phyloP scores from a whole-genome alignment of 2,113 vertebrate species.

The Pteruthius melanotis region DNA sequence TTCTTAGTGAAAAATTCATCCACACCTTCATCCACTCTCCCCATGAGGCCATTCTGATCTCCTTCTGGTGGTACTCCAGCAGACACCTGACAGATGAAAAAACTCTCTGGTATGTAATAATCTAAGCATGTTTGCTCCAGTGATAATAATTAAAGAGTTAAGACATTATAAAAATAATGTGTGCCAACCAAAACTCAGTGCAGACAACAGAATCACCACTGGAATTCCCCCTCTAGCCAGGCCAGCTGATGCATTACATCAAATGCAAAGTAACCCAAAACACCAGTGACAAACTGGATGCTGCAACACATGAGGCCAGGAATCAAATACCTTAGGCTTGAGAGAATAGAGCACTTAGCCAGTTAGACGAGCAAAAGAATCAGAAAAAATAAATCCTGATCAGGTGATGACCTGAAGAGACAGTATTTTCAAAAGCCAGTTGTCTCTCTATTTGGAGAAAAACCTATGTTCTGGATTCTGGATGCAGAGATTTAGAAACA shows the following conservation, averaged over 20 bases:
- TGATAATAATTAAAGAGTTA: background rate
- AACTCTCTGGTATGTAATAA: background rate
- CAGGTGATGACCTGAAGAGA: background rate
- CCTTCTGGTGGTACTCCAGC: conserved; percentile 81
- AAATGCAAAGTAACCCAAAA: background rate
- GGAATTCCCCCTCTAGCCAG: background rate
- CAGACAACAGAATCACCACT: background rate
- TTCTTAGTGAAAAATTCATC: conserved; percentile 98
- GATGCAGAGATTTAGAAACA: background rate
- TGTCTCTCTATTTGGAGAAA: background rate
- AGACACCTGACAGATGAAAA: conserved; percentile 75
- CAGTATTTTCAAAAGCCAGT: background rate
- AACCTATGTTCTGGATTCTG: background rate
- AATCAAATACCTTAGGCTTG: background rate
- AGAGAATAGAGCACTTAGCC: background rate
- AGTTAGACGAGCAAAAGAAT: background rate
- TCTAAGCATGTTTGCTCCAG: background rate
- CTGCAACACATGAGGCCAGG: background rate
- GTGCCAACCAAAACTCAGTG: background rate
- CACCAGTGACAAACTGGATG: background rate
- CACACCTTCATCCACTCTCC: conserved; percentile 94
- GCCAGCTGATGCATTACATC: background rate
- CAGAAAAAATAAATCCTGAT: background rate
- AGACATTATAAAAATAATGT: background rate
- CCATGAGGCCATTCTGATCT: conserved; percentile 94